These are phyloP conservation scores for Avahi laniger DNA, from an alignment of 2,797 vertebrate genomes.

Conservation along the genomic window DNA sequence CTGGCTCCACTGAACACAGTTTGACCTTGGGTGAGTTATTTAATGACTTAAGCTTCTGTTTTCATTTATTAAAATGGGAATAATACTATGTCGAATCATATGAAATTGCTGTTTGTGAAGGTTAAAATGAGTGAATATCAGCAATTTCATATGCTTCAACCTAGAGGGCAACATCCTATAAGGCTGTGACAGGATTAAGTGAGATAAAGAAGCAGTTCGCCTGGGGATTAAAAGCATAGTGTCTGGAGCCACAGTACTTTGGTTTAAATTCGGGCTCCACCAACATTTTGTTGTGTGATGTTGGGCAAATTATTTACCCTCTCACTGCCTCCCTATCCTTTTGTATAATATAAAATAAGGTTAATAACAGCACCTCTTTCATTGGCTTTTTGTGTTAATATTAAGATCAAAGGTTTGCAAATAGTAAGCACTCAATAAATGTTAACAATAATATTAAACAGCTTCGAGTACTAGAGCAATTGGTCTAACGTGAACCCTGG, in stretches of 20 bases:
- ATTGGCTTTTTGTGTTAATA: not conserved
- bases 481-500: not conserved
- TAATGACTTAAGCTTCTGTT: not conserved
- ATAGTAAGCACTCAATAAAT: not conserved
- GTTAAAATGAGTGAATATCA: not conserved
- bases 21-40: not conserved
- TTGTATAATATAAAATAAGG: not conserved
- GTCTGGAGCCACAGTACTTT: not conserved
- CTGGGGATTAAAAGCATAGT: not conserved
- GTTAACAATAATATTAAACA: not conserved
- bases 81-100: not conserved
- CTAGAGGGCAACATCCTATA: not conserved
- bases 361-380: not conserved
- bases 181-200: not conserved
- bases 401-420: not conserved
- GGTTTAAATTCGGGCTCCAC: not conserved
- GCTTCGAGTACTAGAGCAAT: not conserved
- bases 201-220: not conserved
- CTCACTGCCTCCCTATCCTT: not conserved
- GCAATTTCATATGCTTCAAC: not conserved
- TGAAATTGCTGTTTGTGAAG: not conserved
- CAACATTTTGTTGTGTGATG: not conserved
- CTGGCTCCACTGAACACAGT: not conserved
- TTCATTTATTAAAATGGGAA: not conserved
- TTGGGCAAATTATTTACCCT: not conserved